Conservation (phyloP, 1,140 invertebrate species). For the Scaptomyza hsui region DNA sequence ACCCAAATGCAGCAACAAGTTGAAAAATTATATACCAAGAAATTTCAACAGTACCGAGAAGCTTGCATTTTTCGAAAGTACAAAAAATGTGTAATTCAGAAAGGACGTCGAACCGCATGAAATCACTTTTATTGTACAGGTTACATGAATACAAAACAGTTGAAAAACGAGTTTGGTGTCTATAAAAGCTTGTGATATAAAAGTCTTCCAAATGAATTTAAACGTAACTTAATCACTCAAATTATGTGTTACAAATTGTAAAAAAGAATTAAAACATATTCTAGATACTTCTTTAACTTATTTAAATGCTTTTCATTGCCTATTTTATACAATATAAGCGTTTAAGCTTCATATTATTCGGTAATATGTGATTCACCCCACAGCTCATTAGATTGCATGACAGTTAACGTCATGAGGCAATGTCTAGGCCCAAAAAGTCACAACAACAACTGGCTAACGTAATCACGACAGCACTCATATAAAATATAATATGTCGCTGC, state of each 20-base stretch:
- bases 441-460: slow-evolving; percentile 14
- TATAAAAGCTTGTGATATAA: background rate
- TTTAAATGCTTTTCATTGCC: background rate
- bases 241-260: no score
- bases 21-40: background rate
- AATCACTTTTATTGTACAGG: slow-evolving; percentile 9
- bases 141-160: slow-evolving; percentile 11
- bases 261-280: background rate
- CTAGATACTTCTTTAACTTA: background rate
- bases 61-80: slow-evolving; percentile 16
- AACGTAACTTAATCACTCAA: background rate
- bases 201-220: background rate
- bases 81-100: slow-evolving; percentile 3
- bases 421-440: slow-evolving; percentile 13
- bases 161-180: slow-evolving; percentile 19
- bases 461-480: slow-evolving; percentile 20
- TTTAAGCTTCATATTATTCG: slow-evolving; percentile 7
- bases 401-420: slow-evolving; percentile 30
- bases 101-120: slow-evolving; percentile 29
- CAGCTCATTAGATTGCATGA: slow-evolving; percentile 66
- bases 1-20: background rate
- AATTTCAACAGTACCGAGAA: slow-evolving; percentile 3
- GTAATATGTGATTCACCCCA: slow-evolving; percentile 25
- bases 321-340: background rate
- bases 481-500: slow-evolving; percentile 16